Base-by-base conservation (phyloP, 1,140 invertebrate species). In the Musca vetustissima region DNA sequence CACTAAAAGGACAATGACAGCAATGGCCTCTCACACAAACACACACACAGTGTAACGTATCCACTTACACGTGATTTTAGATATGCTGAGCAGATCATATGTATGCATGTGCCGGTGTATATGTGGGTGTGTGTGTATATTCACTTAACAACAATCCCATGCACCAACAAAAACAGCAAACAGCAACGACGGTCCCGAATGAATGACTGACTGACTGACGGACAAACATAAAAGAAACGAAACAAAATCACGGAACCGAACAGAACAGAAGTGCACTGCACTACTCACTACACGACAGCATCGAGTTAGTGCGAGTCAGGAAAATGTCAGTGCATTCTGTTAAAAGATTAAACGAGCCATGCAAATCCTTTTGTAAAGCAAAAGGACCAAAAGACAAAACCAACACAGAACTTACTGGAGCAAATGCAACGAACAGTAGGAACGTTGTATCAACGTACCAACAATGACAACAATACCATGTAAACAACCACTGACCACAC, bases 341-440 rank as follows among this genome's bases (percentile, higher is more conserved):
- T 61, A 66, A 66, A 66, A 66, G 49, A 66, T 66, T 49, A 52
- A 66, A 68, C 66, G 66, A 59, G 32, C 49, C 52, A 68, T 68
- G 66, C 66, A 68, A 68, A 68, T 68, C 66, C 66, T 68, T 68
- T 68, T 68, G 66, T 68, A 68, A 68, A 13, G 36, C 36, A 43
- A 19, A 61, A 36, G 57, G 28, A 61, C 28, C 36, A 43, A 43
- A 43, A 43, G 14, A 24, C 55, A 36, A 36, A 61, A 36, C 28
- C 32, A n/a, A 61, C n/a, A 61, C 57, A 61, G 6, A 36, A 43
- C 36, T 43, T 36, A 61, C 57, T 36, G 24, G 24, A 17, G 15
- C 55, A 59, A 28, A 28, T n/a, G 28, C 24, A 28, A 15, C 53
- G 36, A 43, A 57, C 13, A 57, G 17, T 52, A 52, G 21, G 9